A percentile compares a stretch with the other conserved stretches of the same genome.
Conservation (phyloP, 2,797 vertebrate genomes). For the Synanceia verrucosa region DNA sequence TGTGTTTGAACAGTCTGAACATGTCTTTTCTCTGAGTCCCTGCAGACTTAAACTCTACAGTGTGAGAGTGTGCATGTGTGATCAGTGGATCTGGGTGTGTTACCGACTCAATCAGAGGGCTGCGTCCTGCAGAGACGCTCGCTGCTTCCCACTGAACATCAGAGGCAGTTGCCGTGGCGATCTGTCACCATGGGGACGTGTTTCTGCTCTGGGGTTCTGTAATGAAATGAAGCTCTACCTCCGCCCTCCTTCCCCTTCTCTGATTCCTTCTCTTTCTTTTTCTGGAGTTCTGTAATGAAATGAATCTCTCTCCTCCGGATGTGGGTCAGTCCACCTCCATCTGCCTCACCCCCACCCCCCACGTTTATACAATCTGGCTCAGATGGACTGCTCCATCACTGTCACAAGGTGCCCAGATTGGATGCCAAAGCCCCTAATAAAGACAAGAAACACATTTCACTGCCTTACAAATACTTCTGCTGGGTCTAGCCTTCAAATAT, state of each 20-base stretch:
- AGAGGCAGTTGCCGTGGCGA: slow-evolving; percentile 59
- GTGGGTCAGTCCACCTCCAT: slow-evolving; percentile 50
- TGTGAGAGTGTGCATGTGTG: not conserved
- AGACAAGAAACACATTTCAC: slow-evolving; percentile 71
- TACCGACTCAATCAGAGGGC: slow-evolving; percentile 59
- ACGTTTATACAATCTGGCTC: slow-evolving; percentile 25
- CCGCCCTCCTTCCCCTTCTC: slow-evolving; percentile 4
- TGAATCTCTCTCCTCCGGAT: slow-evolving; percentile 56
- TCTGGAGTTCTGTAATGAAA: slow-evolving; percentile 58
- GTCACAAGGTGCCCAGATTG: slow-evolving; percentile 65
- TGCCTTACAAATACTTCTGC: slow-evolving; percentile 50
- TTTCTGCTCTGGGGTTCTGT: slow-evolving; percentile 49
- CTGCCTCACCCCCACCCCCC: not conserved
- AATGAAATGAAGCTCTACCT: slow-evolving; percentile 58
- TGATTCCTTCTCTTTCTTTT: slow-evolving; percentile 35
- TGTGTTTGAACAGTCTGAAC: not conserved
- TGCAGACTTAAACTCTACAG: not conserved
- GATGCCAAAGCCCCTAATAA: slow-evolving; percentile 72
- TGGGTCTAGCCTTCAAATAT: slow-evolving; percentile 13
- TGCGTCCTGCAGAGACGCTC: slow-evolving; percentile 37
- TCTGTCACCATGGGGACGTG: slow-evolving; percentile 66
- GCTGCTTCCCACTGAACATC: slow-evolving; percentile 52
- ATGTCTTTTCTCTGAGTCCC: not conserved
- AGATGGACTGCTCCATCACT: slow-evolving; percentile 78
- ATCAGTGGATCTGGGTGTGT: slow-evolving; percentile 31